A percentile compares a stretch with the other conserved stretches of the same genome.
phyloP scores from a whole-genome alignment of 1,140 invertebrate species.

The Brachionus sp. region DNA sequence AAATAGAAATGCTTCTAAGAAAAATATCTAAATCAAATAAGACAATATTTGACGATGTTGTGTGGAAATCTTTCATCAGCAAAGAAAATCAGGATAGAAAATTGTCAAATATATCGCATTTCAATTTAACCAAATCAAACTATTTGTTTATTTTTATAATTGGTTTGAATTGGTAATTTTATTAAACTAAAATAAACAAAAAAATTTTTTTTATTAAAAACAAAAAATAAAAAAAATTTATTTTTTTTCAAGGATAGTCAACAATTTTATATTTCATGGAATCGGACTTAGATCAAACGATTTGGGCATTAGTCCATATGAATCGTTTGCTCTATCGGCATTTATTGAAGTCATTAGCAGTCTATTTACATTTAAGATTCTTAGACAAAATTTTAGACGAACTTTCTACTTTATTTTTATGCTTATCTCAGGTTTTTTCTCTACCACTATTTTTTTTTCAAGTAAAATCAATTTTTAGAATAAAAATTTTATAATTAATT shows the following conservation, averaged over 20 bases:
- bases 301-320: conserved; percentile 15
- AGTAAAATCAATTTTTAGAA: conserved; percentile 33
- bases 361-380: background rate
- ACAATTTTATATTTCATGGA: conserved; percentile 45
- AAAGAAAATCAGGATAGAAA: conserved; percentile 5
- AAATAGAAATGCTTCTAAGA: conserved; percentile 50
- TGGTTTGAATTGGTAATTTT: conserved; percentile 15
- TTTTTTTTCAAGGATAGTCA: conserved; percentile 1
- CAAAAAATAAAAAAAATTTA: background rate
- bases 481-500: background rate
- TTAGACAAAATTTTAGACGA: background rate
- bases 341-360: background rate
- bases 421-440: conserved; percentile 15
- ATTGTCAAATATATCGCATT: background rate
- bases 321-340: conserved; percentile 12
- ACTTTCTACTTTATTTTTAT: conserved; percentile 5
- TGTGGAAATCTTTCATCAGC: background rate
- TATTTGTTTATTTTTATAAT: background rate
- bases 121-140: background rate
- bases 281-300: background rate
- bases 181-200: too few species aligned
- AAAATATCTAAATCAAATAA: conserved; percentile 50
- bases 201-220: background rate
- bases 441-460: conserved; percentile 17
- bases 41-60: conserved; percentile 9